Conservation (phyloP, 2,797 vertebrate species). For the Lagodon rhomboides region DNA sequence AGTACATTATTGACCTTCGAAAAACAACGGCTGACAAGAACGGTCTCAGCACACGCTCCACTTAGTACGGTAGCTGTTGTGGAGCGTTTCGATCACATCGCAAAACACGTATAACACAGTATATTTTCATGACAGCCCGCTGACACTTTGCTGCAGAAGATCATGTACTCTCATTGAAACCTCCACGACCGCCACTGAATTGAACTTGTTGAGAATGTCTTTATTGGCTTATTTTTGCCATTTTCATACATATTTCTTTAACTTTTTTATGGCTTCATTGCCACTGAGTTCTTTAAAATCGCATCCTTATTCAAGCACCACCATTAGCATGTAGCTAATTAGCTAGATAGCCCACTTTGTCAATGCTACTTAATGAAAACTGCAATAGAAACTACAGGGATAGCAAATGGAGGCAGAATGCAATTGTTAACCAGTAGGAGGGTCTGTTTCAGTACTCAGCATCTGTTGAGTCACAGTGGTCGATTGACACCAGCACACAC, state of each 20-base stretch:
- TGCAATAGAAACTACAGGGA: not conserved
- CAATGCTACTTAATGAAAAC: conserved; percentile 3
- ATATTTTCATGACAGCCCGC: not conserved
- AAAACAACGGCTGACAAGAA: not conserved
- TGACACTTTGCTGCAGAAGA: not conserved
- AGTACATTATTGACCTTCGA: not conserved
- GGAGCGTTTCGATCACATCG: not conserved
- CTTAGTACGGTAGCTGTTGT: not conserved
- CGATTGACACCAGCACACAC: conserved; percentile 9
- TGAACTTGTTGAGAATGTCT: not conserved
- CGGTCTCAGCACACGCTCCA: not conserved
- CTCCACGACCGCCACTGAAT: not conserved
- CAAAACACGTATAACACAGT: not conserved
- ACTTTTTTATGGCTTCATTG: not conserved
- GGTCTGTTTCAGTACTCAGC: conserved; percentile 14
- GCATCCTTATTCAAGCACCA: not conserved
- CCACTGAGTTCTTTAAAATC: not conserved
- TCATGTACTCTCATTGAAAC: not conserved
- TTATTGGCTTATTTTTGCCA: not conserved
- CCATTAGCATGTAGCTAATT: not conserved
- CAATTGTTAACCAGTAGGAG: not conserved
- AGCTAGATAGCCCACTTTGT: not conserved
- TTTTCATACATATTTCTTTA: not conserved
- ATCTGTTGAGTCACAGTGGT: conserved; percentile 17
- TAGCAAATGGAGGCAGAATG: not conserved